Conservation (phyloP, 1,140 invertebrate genomes). For the Tribolium madens region DNA sequence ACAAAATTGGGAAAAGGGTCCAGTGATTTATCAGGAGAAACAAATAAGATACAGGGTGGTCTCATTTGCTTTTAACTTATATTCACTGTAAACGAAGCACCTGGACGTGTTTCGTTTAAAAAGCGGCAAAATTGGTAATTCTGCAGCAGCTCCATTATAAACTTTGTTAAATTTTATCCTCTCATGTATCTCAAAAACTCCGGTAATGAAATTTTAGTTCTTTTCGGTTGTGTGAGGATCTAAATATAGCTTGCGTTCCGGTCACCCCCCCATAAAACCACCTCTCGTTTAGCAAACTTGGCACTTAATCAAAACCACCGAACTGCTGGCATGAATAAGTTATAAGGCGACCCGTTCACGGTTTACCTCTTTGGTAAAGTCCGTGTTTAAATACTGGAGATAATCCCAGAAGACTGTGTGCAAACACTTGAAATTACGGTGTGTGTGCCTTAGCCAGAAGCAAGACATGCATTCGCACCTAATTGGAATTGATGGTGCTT, state of each 20-base stretch:
- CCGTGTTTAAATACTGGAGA: conserved; percentile 41
- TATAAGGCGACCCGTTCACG: conserved; percentile 38
- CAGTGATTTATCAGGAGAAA: conserved; percentile 6
- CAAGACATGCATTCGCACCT: not conserved
- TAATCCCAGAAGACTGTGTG: conserved; percentile 28
- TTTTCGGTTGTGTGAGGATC: too few species aligned
- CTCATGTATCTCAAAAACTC: not conserved
- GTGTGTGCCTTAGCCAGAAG: not conserved
- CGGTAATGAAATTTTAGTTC: conserved; percentile 5
- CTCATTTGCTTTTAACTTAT: too few species aligned
- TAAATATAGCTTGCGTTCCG: conserved; percentile 23
- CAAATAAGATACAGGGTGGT: not conserved
- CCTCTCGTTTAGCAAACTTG: conserved; percentile 32
- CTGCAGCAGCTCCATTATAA: too few species aligned
- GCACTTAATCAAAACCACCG: conserved; percentile 44
- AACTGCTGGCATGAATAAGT: conserved; percentile 35
- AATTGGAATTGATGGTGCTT: conserved; percentile 14
- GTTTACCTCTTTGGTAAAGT: conserved; percentile 40
- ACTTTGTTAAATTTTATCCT: too few species aligned
- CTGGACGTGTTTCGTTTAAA: too few species aligned
- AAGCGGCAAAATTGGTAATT: too few species aligned
- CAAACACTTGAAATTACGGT: conserved; percentile 28
- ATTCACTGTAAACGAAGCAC: too few species aligned
- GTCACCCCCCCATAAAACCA: conserved; percentile 14
- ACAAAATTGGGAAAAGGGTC: conserved; percentile 8